Conservation (phyloP, 2,888 invertebrate species). For the Macaria notata region DNA sequence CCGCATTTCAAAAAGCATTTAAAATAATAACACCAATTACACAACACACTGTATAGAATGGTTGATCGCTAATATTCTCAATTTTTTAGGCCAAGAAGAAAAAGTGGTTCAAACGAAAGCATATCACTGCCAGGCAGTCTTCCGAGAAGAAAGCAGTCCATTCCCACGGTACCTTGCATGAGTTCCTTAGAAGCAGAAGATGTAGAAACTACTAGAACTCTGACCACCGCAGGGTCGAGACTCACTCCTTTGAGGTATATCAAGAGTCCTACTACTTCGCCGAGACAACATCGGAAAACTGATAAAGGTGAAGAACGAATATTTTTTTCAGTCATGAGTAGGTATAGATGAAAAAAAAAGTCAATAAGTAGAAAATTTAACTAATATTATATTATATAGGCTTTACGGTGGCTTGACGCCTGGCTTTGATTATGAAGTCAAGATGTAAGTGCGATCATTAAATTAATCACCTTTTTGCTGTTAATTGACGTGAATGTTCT, state of each 20-base stretch:
- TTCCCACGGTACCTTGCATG: conserved; percentile 72
- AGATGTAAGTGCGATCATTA: too few species aligned
- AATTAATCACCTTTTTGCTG: too few species aligned
- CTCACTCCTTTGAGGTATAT: conserved; percentile 73
- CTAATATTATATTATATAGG: too few species aligned
- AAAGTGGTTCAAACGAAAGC: conserved; percentile 82
- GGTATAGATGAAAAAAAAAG: too few species aligned
- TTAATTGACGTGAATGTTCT: too few species aligned
- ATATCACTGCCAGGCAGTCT: conserved; percentile 85
- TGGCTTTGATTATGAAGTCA: too few species aligned
- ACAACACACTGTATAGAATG: too few species aligned
- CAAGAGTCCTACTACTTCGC: conserved; percentile 77
- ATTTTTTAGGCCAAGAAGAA: conserved; percentile 65
- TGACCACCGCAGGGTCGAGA: conserved; percentile 75
- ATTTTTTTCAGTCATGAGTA: not conserved
- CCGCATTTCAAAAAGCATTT: too few species aligned
- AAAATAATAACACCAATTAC: too few species aligned
- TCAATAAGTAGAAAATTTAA: too few species aligned
- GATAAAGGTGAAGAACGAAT: conserved; percentile 53
- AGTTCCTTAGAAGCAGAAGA: conserved; percentile 79
- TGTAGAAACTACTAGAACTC: conserved; percentile 69
- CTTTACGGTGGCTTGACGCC: too few species aligned
- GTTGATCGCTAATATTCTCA: too few species aligned
- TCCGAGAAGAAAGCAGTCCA: conserved; percentile 83
- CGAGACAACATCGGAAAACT: conserved; percentile 74